Conservation (phyloP, 2,797 vertebrate species). For the Platalea minor region DNA sequence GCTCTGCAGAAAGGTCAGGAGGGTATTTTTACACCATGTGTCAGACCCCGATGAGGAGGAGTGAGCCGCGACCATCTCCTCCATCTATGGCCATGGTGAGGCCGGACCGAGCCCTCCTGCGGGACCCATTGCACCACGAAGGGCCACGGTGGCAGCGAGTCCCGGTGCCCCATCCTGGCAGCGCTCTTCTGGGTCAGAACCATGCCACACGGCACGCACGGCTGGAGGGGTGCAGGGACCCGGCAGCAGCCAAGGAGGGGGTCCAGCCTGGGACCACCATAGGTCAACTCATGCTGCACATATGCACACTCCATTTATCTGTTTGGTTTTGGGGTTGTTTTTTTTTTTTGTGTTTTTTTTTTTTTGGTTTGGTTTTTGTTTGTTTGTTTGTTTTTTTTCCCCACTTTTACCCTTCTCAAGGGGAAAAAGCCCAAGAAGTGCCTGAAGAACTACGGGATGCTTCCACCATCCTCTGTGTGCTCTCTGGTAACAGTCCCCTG, state of each 20-base stretch:
- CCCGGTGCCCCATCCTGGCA: fast-evolving
- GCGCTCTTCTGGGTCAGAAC: neutral
- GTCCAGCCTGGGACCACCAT: neutral
- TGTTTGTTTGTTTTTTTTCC: neutral
- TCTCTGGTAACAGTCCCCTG: neutral
- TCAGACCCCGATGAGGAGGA: neutral
- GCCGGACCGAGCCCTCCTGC: neutral
- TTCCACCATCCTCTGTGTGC: neutral
- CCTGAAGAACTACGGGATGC: neutral
- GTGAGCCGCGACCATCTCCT: neutral
- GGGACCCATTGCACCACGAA: neutral
- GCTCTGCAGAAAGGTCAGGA: neutral
- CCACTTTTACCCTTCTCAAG: neutral
- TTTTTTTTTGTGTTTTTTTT: too few species aligned
- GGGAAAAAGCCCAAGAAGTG: neutral
- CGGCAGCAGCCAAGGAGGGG: fast-evolving
- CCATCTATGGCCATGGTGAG: neutral
- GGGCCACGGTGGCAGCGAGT: fast-evolving
- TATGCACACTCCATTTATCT: fast-evolving
- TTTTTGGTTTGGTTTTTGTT: neutral
- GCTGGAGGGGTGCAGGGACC: neutral
- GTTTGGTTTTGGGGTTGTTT: too few species aligned
- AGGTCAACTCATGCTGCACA: neutral
- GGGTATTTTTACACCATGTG: neutral
- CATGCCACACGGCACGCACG: neutral